These are phyloP conservation scores for Acleris emargana DNA, from an alignment of 2,888 invertebrate genomes.

Conservation along the genomic window DNA sequence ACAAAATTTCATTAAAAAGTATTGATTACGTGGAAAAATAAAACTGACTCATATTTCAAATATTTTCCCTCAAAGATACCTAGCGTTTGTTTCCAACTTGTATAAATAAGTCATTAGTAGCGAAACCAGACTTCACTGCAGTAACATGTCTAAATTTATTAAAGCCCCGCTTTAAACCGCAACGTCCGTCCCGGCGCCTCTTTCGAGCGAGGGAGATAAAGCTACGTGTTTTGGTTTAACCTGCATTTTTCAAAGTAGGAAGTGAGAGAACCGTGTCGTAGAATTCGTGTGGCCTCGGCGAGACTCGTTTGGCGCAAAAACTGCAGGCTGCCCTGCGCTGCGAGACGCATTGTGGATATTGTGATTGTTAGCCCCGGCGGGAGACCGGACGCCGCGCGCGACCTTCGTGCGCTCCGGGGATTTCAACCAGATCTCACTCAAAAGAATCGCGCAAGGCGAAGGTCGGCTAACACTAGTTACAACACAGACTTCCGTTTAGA, in stretches of 20 bases:
- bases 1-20: too few species aligned
- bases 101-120: too few species aligned
- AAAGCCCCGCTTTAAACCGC: not conserved
- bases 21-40: too few species aligned
- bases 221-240: slow-evolving; percentile 20
- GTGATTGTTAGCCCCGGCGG: slow-evolving; percentile 39
- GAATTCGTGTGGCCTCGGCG: slow-evolving; percentile 51
- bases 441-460: slow-evolving; percentile 6
- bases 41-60: too few species aligned
- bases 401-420: slow-evolving; percentile 56
- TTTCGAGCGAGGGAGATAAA: slow-evolving; percentile 11
- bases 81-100: too few species aligned
- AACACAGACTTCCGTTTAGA: too few species aligned
- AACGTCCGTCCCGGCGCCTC: not conserved
- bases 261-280: slow-evolving; percentile 50
- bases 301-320: slow-evolving; percentile 54
- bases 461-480: not conserved
- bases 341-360: slow-evolving; percentile 59
- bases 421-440: slow-evolving; percentile 54
- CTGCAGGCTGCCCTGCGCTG: slow-evolving; percentile 49
- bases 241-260: slow-evolving; percentile 48
- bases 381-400: slow-evolving; percentile 56
- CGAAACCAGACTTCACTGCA: not conserved
- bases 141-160: not conserved
- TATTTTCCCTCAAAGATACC: too few species aligned